Evolutionary conservation across 2,888 invertebrate genomes (phyloP).

Genomic region (Leptothorax acervorum): DNA sequence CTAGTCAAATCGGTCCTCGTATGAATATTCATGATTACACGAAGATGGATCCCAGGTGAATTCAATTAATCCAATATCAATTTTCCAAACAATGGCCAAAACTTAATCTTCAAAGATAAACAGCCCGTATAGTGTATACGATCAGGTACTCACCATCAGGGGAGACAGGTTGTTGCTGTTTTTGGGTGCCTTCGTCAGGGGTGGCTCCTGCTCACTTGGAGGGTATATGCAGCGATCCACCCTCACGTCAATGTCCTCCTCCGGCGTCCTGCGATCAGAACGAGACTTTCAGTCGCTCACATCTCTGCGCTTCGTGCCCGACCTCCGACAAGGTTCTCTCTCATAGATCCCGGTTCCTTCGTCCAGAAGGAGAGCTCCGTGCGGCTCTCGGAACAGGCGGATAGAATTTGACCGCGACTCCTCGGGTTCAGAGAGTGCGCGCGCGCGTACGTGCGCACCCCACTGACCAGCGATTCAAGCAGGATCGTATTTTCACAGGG

Average conservation of each 20-base stretch:
- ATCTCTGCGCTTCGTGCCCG: conserved; percentile 41
- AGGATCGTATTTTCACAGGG: conserved; percentile 72
- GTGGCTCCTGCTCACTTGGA: conserved; percentile 63
- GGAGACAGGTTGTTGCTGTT: conserved; percentile 71
- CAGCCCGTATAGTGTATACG: background rate
- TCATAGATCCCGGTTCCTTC: background rate
- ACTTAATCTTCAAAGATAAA: background rate
- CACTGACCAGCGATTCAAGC: conserved; percentile 76
- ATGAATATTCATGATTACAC: conserved; percentile 3
- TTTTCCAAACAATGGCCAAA: background rate
- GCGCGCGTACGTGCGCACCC: conserved; percentile 77
- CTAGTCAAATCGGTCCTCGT: background rate
- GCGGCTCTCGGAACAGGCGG: conserved; percentile 51
- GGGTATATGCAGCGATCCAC: conserved; percentile 69
- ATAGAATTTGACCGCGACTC: conserved; percentile 72
- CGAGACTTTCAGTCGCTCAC: conserved; percentile 74
- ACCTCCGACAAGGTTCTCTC: background rate
- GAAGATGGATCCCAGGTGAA: background rate
- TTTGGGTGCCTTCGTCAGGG: conserved; percentile 66
- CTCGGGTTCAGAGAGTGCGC: conserved; percentile 65
- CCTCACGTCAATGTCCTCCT: conserved; percentile 53
- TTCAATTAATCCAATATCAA: background rate
- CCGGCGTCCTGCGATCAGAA: conserved; percentile 67
- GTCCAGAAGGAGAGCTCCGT: conserved; percentile 31
- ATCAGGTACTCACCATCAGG: conserved; percentile 75